Percentiles rank a stretch among this genome's conserved stretches.
phyloP scores from a whole-genome alignment of 2,888 invertebrate genomes.

The Lepidochrysops patricia region DNA sequence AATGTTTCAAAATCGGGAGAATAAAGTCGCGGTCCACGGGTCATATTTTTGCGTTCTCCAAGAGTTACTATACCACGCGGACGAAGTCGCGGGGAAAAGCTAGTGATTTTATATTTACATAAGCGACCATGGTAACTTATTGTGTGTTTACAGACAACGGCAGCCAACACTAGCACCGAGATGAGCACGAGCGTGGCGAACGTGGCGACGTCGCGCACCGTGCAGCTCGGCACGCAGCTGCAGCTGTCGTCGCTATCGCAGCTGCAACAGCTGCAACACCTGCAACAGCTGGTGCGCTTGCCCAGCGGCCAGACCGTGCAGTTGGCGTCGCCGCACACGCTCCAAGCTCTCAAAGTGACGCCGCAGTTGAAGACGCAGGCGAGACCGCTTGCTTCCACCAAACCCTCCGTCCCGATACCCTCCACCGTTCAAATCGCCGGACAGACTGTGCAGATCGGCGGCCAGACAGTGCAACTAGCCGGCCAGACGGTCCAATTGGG shows the following conservation, averaged over 20 bases:
- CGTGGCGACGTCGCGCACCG: slow-evolving; percentile 39
- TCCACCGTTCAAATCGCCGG: slow-evolving; percentile 51
- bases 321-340: slow-evolving; percentile 46
- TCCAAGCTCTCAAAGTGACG: slow-evolving; percentile 43
- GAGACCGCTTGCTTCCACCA: slow-evolving; percentile 35
- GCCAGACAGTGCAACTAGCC: slow-evolving; percentile 56
- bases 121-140: too few species aligned
- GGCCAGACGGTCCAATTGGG: slow-evolving; percentile 56
- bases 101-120: too few species aligned
- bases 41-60: too few species aligned
- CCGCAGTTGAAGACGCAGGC: slow-evolving; percentile 34
- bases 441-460: slow-evolving; percentile 52
- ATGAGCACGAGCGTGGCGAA: slow-evolving; percentile 40
- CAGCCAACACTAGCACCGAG: slow-evolving; percentile 34
- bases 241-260: slow-evolving; percentile 45
- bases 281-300: slow-evolving; percentile 53
- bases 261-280: slow-evolving; percentile 47
- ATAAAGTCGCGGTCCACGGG: too few species aligned
- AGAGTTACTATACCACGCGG: too few species aligned
- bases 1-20: too few species aligned
- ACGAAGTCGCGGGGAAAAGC: too few species aligned
- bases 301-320: slow-evolving; percentile 63
- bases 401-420: slow-evolving; percentile 46
- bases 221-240: slow-evolving; percentile 44
- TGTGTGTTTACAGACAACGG: slow-evolving; percentile 36